Evolutionary conservation across 2,797 vertebrate species (phyloP).

Genomic region (Schizothorax lantsangensis): DNA sequence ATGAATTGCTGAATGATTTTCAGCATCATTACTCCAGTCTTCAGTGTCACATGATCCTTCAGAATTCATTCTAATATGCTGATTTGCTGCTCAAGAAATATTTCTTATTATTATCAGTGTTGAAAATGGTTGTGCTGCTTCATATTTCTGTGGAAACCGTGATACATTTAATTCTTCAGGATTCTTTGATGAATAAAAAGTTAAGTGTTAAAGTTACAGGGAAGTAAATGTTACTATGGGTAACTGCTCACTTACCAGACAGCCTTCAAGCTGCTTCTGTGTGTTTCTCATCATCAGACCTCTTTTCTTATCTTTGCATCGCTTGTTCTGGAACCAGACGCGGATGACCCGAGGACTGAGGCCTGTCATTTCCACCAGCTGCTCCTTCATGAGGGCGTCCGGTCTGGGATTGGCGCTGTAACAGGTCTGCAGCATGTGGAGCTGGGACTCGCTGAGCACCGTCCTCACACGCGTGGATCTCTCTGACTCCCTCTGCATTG

Average conservation of each 20-base stretch:
- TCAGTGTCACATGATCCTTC: neutral
- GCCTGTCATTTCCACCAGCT: conserved; percentile 96
- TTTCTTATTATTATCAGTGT: neutral
- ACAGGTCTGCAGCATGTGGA: conserved; percentile 93
- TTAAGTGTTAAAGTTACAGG: too few species aligned
- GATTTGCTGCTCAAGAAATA: too few species aligned
- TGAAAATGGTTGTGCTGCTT: neutral
- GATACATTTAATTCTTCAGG: too few species aligned
- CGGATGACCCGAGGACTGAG: conserved; percentile 94
- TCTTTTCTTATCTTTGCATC: conserved; percentile 97
- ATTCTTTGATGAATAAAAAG: too few species aligned
- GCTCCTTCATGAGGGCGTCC: conserved; percentile 96
- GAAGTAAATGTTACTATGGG: too few species aligned
- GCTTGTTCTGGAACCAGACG: conserved; percentile 99
- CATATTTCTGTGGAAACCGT: too few species aligned
- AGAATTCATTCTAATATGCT: neutral
- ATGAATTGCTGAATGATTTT: neutral
- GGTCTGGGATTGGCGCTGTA: conserved; percentile 95
- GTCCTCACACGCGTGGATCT: conserved; percentile 93
- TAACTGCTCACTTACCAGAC: conserved; percentile 81
- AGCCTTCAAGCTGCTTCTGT: conserved; percentile 90
- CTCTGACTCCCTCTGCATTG: conserved; percentile 71
- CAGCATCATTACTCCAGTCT: too few species aligned
- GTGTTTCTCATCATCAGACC: conserved; percentile 91
- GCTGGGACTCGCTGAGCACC: conserved; percentile 94